Evolutionary conservation across 2,113 vertebrate species (phyloP), one percentile per base, ranked within the genome.

Genomic region (Barbus barbus): DNA sequence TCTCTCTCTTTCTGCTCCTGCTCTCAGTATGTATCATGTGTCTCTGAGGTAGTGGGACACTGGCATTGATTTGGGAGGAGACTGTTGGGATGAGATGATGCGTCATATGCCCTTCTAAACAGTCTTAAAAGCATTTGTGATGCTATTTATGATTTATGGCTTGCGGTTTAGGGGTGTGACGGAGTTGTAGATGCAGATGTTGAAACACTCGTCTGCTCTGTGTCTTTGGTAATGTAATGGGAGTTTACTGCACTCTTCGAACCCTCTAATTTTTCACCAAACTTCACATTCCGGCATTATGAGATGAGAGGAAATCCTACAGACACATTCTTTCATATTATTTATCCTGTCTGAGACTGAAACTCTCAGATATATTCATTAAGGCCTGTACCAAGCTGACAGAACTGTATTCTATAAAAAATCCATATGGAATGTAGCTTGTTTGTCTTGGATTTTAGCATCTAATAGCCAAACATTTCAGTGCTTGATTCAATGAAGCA

Each of bases 31-130:
- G 76, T 61, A 46, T 79, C 36, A 20, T 44, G 77, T 63, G 7
- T 78, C 51, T 36, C 51, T 78, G 22, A 78, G 22, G 53, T 48
- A 78, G 22, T 46, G n/a, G 36, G n/a, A 38, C n/a, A 11, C 38
- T 79, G 58, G n/a, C 24, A 44, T 79, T 28, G 38, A 79, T 63
- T 63, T 60, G 75, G 75, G 75, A 60, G 51, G 12, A n/a, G 48
- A 4, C 31, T 38, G 20, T 60, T 60, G 20, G 22, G 22, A n/a
- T 60, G 53, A 58, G 75, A 78, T 78, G 22, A 78, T 60, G 20
- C 2, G 13, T 78, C 31, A 24, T 38, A 58, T 58, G 51, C 12
- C 48, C 16, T 5, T 79, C 58, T 41, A 24, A 78, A 41, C 12
- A 2, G 8, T 41, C n/a, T 28, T 31, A 46, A 67, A 67, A 80